phyloP scores from a whole-genome alignment of 2,888 invertebrate genomes.

The Volucella bombylans region DNA sequence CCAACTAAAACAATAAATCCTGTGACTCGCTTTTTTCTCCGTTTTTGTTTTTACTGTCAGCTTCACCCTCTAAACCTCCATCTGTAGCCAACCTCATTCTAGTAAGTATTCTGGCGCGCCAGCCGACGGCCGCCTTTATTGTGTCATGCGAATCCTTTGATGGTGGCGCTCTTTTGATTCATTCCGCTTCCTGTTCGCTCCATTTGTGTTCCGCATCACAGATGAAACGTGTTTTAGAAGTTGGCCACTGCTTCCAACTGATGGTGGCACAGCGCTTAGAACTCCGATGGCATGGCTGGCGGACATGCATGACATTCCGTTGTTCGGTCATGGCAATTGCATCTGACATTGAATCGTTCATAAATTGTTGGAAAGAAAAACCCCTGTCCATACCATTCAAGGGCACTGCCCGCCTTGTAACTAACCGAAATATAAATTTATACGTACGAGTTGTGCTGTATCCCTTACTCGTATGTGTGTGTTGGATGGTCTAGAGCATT shows the following conservation, averaged over 20 bases:
- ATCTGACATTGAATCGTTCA: conserved; percentile 69
- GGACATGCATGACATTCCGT: conserved; percentile 50
- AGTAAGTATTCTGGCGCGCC: no score
- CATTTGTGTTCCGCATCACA: conserved; percentile 64
- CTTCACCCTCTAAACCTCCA: background rate
- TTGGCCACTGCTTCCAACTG: conserved; percentile 45
- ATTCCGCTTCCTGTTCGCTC: conserved; percentile 52
- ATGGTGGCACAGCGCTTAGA: conserved; percentile 9
- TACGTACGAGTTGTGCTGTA: no score
- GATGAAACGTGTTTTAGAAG: conserved; percentile 64
- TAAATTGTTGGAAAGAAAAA: conserved; percentile 64
- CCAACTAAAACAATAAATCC: conserved; percentile 66
- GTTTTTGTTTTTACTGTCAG: conserved; percentile 8
- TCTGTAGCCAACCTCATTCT: background rate
- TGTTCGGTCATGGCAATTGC: conserved; percentile 62
- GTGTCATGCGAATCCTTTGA: conserved; percentile 40
- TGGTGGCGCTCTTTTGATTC: conserved; percentile 54
- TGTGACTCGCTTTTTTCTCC: conserved; percentile 14
- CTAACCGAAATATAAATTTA: background rate
- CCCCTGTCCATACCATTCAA: conserved; percentile 41
- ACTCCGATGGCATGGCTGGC: background rate
- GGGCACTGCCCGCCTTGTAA: conserved; percentile 35
- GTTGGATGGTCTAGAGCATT: conserved; percentile 29
- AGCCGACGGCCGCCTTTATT: background rate
- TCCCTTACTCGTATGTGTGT: background rate